Base-by-base conservation (phyloP, 2,888 invertebrate genomes). In the Tryphoninae sp. region DNA sequence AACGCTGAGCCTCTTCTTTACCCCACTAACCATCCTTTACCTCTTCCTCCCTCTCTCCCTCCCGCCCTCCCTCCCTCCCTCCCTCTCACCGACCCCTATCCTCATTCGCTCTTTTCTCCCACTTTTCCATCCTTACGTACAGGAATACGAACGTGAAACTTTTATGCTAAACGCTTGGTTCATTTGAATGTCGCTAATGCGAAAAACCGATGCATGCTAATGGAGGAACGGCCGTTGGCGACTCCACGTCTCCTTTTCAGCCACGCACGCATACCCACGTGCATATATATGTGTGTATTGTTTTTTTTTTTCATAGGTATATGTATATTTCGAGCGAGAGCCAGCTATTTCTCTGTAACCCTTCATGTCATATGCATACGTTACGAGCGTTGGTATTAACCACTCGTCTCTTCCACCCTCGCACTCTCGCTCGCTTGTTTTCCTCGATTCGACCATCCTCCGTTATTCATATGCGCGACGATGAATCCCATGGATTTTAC, bases 121-220 rank as follows among this genome's bases (percentile, higher is more conserved):
- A 42, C 77, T 74, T 59, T 65, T 49, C 58, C 67, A 58, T 45
- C 61, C 64, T 59, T 53, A 78, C 71, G 62, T 26, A 11, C 33
- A 9, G 45, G 73, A 67, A 64, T 80, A 61, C 26, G 26, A 75
- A 73, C 78, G 68, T 78, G 80, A 87, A 88, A 88, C 91, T 91
- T 91, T 91, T 91, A 91, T 91, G 91, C 89, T 90, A 91, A 91
- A 89, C 88, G 88, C 81, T 84, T 86, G 87, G 88, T 90, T 90
- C 91, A 91, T 91, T 91, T 90, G 90, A 91, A 91, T 91, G 89
- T 88, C 87, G 89, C 89, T 91, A 91, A 91, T 91, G 91, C 89
- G 89, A 90, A 91, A 91, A 91, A 91, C 90, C 89, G 90, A 91
- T 91, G 90, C 91, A 89, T 89, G 89, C 90, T 91, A 91, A 91